Evolutionary conservation across 2,797 vertebrate genomes (phyloP).

Genomic region (Xenopus petersii): DNA sequence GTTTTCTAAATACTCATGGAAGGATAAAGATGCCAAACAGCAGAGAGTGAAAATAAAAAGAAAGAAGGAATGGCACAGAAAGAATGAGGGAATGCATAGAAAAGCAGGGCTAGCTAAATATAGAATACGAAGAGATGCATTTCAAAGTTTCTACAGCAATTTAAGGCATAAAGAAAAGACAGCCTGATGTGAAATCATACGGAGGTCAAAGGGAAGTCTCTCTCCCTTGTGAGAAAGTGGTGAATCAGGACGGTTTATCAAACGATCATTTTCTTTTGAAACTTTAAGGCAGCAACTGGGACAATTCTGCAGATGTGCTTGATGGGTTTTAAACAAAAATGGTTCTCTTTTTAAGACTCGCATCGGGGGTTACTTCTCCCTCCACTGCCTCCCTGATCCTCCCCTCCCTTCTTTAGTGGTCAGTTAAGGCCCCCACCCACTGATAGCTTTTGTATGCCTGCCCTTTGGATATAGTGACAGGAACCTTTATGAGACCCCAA

Average conservation of each 20-base stretch:
- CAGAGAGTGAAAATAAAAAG: slow-evolving; percentile 45
- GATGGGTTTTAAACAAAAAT: slow-evolving; percentile 96
- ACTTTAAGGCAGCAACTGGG: slow-evolving; percentile 86
- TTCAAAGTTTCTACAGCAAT: slow-evolving; percentile 87
- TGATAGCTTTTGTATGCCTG: slow-evolving; percentile 77
- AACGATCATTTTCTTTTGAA: slow-evolving; percentile 98
- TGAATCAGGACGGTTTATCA: slow-evolving; percentile 96
- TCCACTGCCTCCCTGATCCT: slow-evolving; percentile 79
- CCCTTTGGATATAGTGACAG: slow-evolving; percentile 77
- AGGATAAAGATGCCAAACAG: not conserved
- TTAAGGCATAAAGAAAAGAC: slow-evolving; percentile 67
- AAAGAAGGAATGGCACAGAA: slow-evolving; percentile 45
- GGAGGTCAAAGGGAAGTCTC: slow-evolving; percentile 88
- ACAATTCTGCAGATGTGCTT: slow-evolving; percentile 99
- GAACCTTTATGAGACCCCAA: slow-evolving; percentile 80
- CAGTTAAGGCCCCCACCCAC: slow-evolving; percentile 81
- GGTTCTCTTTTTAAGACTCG: slow-evolving; percentile 71
- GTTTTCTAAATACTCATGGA: not conserved
- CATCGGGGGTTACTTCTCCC: slow-evolving; percentile 89
- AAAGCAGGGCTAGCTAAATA: slow-evolving; percentile 55
- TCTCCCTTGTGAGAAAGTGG: slow-evolving; percentile 90
- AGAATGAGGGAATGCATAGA: slow-evolving; percentile 50
- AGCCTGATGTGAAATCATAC: slow-evolving; percentile 90
- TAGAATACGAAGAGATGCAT: slow-evolving; percentile 77
- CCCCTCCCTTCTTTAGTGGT: slow-evolving; percentile 81